Evolutionary conservation across 2,888 invertebrate species (phyloP).

Genomic region (Charanyca ferruginea): DNA sequence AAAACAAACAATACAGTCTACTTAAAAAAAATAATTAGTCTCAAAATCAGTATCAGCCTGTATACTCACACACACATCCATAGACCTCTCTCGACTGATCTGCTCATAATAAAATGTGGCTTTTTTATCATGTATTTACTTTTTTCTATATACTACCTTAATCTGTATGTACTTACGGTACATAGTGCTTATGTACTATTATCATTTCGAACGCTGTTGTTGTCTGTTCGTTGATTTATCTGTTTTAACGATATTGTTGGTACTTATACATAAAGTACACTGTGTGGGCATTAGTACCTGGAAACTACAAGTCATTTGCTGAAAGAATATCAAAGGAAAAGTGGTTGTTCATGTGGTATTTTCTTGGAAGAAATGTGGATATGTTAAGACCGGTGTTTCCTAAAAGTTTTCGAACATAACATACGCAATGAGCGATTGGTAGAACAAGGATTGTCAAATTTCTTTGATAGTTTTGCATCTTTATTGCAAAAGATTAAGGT

Average conservation of each 20-base stretch:
- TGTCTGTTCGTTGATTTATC: conserved; percentile 69
- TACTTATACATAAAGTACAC: background rate
- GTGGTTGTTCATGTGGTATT: too few species aligned
- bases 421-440: too few species aligned
- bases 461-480: too few species aligned
- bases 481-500: too few species aligned
- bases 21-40: conserved; percentile 48
- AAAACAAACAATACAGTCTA: background rate
- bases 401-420: too few species aligned
- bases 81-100: conserved; percentile 80
- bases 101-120: conserved; percentile 90
- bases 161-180: conserved; percentile 76
- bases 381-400: too few species aligned
- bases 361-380: too few species aligned
- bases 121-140: conserved; percentile 90
- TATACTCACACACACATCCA: conserved; percentile 79
- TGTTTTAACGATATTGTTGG: conserved; percentile 46
- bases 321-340: background rate
- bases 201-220: conserved; percentile 60
- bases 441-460: too few species aligned
- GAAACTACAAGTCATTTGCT: background rate
- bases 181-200: conserved; percentile 65
- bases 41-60: conserved; percentile 72
- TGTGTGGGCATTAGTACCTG: background rate
- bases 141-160: conserved; percentile 87